phyloP scores from a whole-genome alignment of 2,888 invertebrate genomes.

The Cenopis cana region DNA sequence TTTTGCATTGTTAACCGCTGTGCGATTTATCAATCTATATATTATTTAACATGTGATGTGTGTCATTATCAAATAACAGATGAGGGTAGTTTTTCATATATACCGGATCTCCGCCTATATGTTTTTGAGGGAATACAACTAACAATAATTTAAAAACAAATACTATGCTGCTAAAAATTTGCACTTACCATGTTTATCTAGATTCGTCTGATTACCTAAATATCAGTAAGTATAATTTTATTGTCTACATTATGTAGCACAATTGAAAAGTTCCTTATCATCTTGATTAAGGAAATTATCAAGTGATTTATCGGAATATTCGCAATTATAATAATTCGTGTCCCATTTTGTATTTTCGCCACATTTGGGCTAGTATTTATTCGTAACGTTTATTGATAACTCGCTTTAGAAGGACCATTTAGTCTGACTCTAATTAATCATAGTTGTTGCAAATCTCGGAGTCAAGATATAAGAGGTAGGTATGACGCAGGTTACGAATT shows the following conservation, averaged over 20 bases:
- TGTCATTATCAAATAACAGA: too few species aligned
- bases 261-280: conserved; percentile 14
- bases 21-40: too few species aligned
- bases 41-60: too few species aligned
- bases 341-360: conserved; percentile 10
- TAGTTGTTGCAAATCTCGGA: not conserved
- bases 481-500: not conserved
- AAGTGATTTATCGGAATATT: conserved; percentile 16
- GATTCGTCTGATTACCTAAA: not conserved
- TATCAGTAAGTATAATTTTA: conserved; percentile 12
- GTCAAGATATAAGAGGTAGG: not conserved
- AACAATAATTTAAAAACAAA: too few species aligned
- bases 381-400: not conserved
- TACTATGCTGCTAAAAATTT: not conserved
- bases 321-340: not conserved
- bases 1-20: too few species aligned
- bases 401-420: too few species aligned
- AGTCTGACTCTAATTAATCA: too few species aligned
- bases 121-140: too few species aligned
- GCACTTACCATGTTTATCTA: not conserved
- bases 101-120: too few species aligned
- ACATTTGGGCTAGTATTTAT: not conserved
- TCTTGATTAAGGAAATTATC: conserved; percentile 21
- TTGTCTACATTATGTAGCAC: conserved; percentile 5
- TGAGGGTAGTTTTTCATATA: too few species aligned